A percentile compares a stretch with the other conserved stretches of the same genome.
phyloP scores from a whole-genome alignment of 2,797 vertebrate species.

The Discoglossus pictus region DNA sequence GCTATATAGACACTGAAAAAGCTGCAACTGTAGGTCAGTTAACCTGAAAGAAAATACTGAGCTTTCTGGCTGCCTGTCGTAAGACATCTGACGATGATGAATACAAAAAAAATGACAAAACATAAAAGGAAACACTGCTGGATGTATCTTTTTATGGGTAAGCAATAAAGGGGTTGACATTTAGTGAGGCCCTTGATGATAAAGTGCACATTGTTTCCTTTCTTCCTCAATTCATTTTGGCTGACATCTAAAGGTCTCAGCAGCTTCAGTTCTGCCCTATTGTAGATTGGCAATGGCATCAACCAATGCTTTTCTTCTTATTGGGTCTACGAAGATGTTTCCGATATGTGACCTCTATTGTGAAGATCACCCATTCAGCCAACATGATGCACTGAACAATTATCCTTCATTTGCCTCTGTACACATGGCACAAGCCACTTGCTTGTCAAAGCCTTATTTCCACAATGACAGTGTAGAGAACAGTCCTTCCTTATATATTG shows the following conservation, averaged over 20 bases:
- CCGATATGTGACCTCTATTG: constrained; percentile 20
- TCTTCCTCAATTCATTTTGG: constrained; percentile 27
- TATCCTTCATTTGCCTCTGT: constrained; percentile 18
- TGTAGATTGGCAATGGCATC: constrained; percentile 18
- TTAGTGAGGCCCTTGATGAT: constrained; percentile 35
- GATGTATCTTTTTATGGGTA: constrained; percentile 31
- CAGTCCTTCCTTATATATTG: constrained; percentile 12
- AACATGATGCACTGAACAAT: constrained; percentile 26
- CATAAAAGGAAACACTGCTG: constrained; percentile 33
- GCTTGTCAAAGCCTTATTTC: constrained; percentile 1
- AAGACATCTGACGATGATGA: constrained; percentile 18
- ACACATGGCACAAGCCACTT: constrained; percentile 12
- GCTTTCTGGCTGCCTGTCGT: constrained; percentile 17
- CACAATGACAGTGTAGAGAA: background rate
- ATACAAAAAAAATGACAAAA: background rate
- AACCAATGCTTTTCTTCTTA: constrained; percentile 30
- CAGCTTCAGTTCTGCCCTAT: constrained; percentile 1
- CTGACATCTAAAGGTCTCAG: constrained; percentile 36
- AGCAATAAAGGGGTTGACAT: constrained; percentile 42
- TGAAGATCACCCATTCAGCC: constrained; percentile 7
- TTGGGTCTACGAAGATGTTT: constrained; percentile 27
- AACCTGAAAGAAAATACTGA: background rate
- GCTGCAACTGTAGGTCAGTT: constrained; percentile 1
- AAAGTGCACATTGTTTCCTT: constrained; percentile 26
- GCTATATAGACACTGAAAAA: too few relatives aligned